A percentile compares a stretch with the other conserved stretches of the same genome.
These are phyloP conservation scores for Nothobranchius kuhntae DNA, from an alignment of 2,113 vertebrate genomes.

Conservation along the genomic window DNA sequence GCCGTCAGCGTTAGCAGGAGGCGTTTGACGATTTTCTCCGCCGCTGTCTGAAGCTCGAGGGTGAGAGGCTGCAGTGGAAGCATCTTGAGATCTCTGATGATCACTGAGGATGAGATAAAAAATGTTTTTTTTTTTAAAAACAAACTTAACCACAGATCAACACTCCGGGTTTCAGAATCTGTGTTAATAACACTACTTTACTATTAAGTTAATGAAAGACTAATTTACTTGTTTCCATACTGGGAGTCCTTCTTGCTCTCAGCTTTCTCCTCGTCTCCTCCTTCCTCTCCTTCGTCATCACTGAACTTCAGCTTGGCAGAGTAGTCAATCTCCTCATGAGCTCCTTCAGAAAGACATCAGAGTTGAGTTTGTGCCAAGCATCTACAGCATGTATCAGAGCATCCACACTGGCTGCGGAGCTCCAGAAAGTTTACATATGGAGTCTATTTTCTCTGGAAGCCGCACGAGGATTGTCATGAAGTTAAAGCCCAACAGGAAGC, in stretches of 20 bases:
- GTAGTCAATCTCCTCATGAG: slow-evolving; percentile 94
- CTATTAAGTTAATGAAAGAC: neutral
- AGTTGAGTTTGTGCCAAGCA: neutral
- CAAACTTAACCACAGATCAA: neutral
- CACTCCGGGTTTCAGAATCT: neutral
- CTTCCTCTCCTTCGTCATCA: slow-evolving; percentile 91
- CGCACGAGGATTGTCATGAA: too few species aligned
- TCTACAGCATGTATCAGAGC: neutral
- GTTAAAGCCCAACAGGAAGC: too few species aligned
- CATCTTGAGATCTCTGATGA: slow-evolving; percentile 73
- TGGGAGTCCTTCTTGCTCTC: slow-evolving; percentile 74
- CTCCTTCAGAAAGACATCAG: slow-evolving; percentile 74
- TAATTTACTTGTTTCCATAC: slow-evolving; percentile 62
- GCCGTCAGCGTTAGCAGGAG: slow-evolving; percentile 77
- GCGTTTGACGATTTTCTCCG: slow-evolving; percentile 72
- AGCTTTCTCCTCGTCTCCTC: slow-evolving; percentile 83
- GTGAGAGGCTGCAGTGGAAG: slow-evolving; percentile 54
- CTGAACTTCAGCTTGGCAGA: slow-evolving; percentile 94
- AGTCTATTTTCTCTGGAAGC: too few species aligned
- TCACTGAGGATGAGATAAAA: slow-evolving; percentile 48
- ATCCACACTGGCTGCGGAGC: too few species aligned
- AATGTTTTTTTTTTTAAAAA: neutral
- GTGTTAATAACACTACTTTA: neutral
- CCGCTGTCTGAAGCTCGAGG: slow-evolving; percentile 73
- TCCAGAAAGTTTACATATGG: too few species aligned